Base-by-base conservation (phyloP, 2,113 vertebrate genomes). In the Halichoerus grypus region DNA sequence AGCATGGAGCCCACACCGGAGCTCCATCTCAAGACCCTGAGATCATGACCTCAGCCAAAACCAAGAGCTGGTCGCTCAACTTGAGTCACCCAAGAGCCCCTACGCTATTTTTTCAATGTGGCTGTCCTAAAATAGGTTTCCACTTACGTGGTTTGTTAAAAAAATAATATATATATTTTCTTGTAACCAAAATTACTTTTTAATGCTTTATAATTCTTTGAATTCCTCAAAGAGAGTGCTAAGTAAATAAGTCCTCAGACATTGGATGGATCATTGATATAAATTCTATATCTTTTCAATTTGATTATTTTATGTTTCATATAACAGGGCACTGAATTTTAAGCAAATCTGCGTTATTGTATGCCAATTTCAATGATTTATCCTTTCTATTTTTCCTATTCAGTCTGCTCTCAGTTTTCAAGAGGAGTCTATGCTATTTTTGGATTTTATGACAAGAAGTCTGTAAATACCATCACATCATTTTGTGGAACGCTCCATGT, bases 391-490 rank as follows among this genome's bases (percentile, higher is more conserved):
- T 11, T 98, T 83, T 86, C 42, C 96, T 67, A 84, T 79, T 97
- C 33, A 99, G 99, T 99, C 98, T 99, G 99, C 98, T 99, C 99
- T 95, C 99, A 99, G 99, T 99, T 99, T 99, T 99, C 99, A 89
- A 99, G 99, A 99, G 99, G 99, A 97, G 99, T 99, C 81, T 99
- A 99, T 97, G 99, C 99, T 98, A 99, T 99, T 98, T 99, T 99
- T 98, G 99, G 99, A 98, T 99, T 99, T 99, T 99, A 99, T 53
- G 99, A 99, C 98, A 99, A 99, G 99, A 99, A 99, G 99, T 99
- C 99, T 69, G 99, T 99, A 97, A 99, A 99, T 98, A 99, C 99
- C 95, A 99, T 99, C 98, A 99, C 99, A 28, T 99, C 99, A 0
- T 99, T 99, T 97, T 99, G 99, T 80, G 99, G 99, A 93, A 99